Evolutionary conservation across 1,140 invertebrate species (phyloP).

Genomic region (Solenopsis invicta): DNA sequence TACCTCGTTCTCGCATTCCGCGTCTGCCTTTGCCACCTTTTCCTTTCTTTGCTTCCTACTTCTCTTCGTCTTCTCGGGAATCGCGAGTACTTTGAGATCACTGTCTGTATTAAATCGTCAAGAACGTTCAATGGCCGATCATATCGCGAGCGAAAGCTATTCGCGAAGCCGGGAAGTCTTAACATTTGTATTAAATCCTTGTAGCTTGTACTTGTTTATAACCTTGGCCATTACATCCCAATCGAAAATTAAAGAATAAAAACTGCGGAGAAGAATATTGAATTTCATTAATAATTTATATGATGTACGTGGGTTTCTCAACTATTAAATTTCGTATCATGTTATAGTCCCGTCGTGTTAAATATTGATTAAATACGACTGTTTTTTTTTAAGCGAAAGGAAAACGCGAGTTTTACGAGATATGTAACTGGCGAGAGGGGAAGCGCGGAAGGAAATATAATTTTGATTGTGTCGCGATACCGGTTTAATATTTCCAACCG

Average conservation of each 20-base stretch:
- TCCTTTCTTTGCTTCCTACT: neutral
- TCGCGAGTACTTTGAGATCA: constrained; percentile 50
- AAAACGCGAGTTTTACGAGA: constrained; percentile 22
- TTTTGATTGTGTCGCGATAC: constrained; percentile 53
- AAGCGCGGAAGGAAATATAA: constrained; percentile 41
- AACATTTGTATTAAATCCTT: constrained; percentile 18
- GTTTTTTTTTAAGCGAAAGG: neutral
- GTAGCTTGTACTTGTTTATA: neutral
- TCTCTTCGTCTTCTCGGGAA: constrained; percentile 30
- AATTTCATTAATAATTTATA: constrained; percentile 47
- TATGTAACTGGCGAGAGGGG: neutral
- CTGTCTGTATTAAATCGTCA: constrained; percentile 59
- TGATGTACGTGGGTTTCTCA: neutral
- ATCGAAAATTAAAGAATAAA: constrained; percentile 15
- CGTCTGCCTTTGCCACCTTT: constrained; percentile 4
- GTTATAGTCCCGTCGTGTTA: constrained; percentile 9
- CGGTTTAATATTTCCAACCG: constrained; percentile 59
- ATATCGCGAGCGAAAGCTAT: neutral
- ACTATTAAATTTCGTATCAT: constrained; percentile 14
- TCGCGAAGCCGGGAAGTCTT: neutral
- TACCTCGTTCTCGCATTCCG: constrained; percentile 30
- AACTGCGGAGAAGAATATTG: constrained; percentile 12
- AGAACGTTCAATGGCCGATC: constrained; percentile 42
- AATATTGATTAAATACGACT: constrained; percentile 1
- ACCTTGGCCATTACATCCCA: neutral